Conservation (phyloP, 2,797 vertebrate species). For the Geotrypetes seraphini region DNA sequence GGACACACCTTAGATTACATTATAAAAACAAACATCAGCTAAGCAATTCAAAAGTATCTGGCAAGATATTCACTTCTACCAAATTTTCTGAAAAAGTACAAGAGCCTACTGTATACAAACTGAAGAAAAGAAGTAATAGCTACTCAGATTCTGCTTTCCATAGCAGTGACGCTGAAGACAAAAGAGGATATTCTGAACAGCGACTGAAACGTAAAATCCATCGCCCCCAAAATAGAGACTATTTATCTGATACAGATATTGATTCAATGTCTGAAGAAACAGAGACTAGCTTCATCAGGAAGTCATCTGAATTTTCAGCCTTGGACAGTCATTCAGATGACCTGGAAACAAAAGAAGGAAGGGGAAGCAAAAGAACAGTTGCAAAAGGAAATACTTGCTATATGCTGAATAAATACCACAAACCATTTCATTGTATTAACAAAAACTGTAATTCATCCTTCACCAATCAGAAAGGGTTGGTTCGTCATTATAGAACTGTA, state of each 20-base stretch:
- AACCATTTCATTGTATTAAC: conserved; percentile 89
- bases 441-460: conserved; percentile 86
- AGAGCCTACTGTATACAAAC: conserved; percentile 1
- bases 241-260: conserved; percentile 46
- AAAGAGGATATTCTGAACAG: conserved; percentile 19
- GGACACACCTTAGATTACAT: conserved; percentile 75
- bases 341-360: conserved; percentile 53
- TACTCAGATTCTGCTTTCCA: conserved; percentile 17
- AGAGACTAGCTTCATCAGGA: conserved; percentile 29
- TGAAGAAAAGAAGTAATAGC: background rate
- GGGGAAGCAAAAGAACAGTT: conserved; percentile 77
- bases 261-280: conserved; percentile 58
- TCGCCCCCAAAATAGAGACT: conserved; percentile 50
- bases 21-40: conserved; percentile 76
- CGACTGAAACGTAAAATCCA: no score
- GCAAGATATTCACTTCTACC: conserved; percentile 51
- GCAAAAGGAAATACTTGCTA: conserved; percentile 86
- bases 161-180: conserved; percentile 22
- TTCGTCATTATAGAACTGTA: conserved; percentile 80
- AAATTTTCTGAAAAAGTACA: conserved; percentile 45
- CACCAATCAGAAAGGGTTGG: conserved; percentile 80
- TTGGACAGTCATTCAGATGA: conserved; percentile 54
- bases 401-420: conserved; percentile 84
- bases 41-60: conserved; percentile 49
- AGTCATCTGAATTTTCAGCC: conserved; percentile 39